Evolutionary conservation across 2,797 vertebrate species (phyloP).

Genomic region (Potorous gilbertii): DNA sequence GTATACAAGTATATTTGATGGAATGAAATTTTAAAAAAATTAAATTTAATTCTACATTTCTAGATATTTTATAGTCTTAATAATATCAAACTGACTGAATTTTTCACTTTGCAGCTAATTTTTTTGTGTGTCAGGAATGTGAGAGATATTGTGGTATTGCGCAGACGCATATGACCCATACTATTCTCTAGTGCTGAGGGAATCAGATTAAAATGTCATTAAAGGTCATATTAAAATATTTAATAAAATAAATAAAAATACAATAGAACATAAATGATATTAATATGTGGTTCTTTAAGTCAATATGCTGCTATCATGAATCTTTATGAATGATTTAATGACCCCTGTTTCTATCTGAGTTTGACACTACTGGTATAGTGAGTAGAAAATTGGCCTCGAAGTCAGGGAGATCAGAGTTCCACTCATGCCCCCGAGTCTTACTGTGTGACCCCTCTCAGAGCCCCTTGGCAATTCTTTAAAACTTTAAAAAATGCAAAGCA

Average conservation of each 20-base stretch:
- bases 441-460: background rate
- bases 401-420: background rate
- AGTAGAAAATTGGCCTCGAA: background rate
- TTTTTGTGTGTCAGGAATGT: background rate
- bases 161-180: background rate
- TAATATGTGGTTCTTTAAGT: background rate
- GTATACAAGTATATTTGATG: background rate
- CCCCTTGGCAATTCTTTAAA: background rate
- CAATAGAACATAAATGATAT: background rate
- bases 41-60: background rate
- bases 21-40: background rate
- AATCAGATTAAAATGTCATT: background rate
- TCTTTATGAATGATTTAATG: background rate
- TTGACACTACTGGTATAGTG: background rate
- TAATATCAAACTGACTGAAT: background rate
- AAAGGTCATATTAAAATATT: background rate
- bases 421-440: background rate
- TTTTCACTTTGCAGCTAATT: background rate
- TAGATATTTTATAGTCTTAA: background rate
- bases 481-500: background rate
- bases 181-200: background rate
- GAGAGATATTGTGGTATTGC: background rate
- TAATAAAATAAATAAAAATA: background rate
- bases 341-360: background rate
- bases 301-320: background rate